Percentiles rank a stretch among this genome's conserved stretches.
These are phyloP conservation scores for Achatina immaculata DNA, from an alignment of 1,140 invertebrate species.

Conservation along the genomic window DNA sequence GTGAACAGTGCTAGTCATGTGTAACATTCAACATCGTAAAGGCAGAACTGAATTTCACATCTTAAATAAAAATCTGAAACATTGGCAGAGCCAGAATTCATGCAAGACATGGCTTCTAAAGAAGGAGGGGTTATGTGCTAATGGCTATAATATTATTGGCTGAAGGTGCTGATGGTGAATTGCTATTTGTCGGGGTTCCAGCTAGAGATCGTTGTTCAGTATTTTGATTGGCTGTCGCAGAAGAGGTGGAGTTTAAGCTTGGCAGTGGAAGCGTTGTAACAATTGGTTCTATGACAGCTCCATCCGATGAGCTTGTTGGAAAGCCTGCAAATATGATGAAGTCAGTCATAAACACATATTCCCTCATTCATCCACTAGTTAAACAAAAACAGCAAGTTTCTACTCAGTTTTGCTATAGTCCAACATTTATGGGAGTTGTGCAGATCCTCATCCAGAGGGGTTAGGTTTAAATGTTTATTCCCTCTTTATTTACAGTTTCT, in stretches of 20 bases:
- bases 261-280: slow-evolving; percentile 41
- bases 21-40: too few species aligned
- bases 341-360: not conserved
- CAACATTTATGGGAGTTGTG: too few species aligned
- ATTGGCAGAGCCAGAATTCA: not conserved
- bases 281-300: slow-evolving; percentile 46
- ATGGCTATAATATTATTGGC: not conserved
- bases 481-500: too few species aligned
- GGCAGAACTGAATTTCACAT: too few species aligned
- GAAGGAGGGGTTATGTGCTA: slow-evolving; percentile 11
- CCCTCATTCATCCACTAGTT: too few species aligned
- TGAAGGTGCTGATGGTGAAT: slow-evolving; percentile 11
- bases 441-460: too few species aligned
- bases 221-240: slow-evolving; percentile 29
- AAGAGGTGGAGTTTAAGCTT: slow-evolving; percentile 34
- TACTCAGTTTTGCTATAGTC: too few species aligned
- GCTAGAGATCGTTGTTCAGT: slow-evolving; percentile 23
- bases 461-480: too few species aligned
- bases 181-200: not conserved
- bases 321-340: not conserved
- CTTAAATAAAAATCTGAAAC: too few species aligned
- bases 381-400: too few species aligned
- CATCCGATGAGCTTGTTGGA: slow-evolving; percentile 30
- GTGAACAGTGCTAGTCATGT: too few species aligned
- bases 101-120: not conserved